Percentiles rank a stretch among this genome's conserved stretches.
These are phyloP conservation scores for Cantharis nigra DNA, from an alignment of 2,888 invertebrate genomes.

Conservation along the genomic window DNA sequence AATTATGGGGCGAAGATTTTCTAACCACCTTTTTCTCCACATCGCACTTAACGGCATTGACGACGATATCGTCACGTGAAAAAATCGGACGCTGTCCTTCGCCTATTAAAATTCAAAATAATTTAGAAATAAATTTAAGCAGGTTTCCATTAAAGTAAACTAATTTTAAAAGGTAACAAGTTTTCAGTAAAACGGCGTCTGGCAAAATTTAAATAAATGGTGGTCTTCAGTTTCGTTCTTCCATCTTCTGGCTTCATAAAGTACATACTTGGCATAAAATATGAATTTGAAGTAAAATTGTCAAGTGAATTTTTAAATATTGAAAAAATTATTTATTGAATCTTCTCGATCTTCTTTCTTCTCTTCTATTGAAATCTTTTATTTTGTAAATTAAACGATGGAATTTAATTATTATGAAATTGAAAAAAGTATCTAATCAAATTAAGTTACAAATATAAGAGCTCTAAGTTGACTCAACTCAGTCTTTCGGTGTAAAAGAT, in stretches of 20 bases:
- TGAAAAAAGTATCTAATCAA: too few species aligned
- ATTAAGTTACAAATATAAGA: too few species aligned
- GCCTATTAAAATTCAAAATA: constrained; percentile 14
- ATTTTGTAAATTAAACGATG: too few species aligned
- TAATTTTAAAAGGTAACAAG: background rate
- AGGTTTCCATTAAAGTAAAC: background rate
- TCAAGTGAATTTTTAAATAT: background rate
- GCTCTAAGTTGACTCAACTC: too few species aligned
- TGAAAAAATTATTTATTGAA: background rate
- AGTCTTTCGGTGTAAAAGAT: too few species aligned
- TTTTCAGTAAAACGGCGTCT: background rate
- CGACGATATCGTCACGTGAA: constrained; percentile 19
- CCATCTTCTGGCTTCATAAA: background rate
- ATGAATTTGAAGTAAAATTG: background rate
- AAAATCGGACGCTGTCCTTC: constrained; percentile 26
- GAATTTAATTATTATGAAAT: too few species aligned
- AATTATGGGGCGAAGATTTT: constrained; percentile 9
- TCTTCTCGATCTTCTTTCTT: background rate
- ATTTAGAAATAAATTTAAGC: background rate
- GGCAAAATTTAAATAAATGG: background rate
- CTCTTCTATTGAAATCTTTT: background rate
- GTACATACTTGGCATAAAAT: background rate
- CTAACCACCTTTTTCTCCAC: constrained; percentile 21
- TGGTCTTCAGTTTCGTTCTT: background rate
- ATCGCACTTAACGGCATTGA: constrained; percentile 16